phyloP scores from a whole-genome alignment of 2,888 invertebrate genomes.

The Biston stratarius region DNA sequence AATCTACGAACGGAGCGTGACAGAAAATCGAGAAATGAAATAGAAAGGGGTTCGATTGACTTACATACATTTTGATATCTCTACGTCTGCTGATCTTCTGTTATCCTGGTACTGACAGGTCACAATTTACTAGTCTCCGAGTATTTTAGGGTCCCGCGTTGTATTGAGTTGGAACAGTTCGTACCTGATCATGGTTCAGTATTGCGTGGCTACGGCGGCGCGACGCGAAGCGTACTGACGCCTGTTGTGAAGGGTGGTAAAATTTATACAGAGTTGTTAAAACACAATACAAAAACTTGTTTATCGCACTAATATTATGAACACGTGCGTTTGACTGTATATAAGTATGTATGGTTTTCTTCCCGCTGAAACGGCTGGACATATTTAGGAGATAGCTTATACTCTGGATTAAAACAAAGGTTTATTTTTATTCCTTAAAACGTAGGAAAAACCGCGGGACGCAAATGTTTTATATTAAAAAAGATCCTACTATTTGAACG shows the following conservation, averaged over 20 bases:
- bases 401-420: too few species aligned
- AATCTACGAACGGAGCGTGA: background rate
- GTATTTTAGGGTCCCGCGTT: slow-evolving; percentile 15
- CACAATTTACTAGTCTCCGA: slow-evolving; percentile 8
- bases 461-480: too few species aligned
- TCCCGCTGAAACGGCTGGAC: too few species aligned
- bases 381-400: background rate
- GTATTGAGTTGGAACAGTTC: slow-evolving; percentile 36
- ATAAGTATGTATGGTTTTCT: background rate
- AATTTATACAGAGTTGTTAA: slow-evolving; percentile 59
- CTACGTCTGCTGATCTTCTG: slow-evolving; percentile 9
- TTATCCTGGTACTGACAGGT: slow-evolving; percentile 10
- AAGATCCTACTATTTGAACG: too few species aligned
- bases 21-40: slow-evolving; percentile 5
- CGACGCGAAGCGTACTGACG: slow-evolving; percentile 63
- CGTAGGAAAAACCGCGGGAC: background rate
- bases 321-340: too few species aligned
- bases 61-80: slow-evolving; percentile 19
- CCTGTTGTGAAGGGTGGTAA: slow-evolving; percentile 63
- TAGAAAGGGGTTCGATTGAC: background rate
- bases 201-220: slow-evolving; percentile 55
- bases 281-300: background rate
- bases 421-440: background rate
- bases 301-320: too few species aligned
- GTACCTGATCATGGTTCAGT: slow-evolving; percentile 66